Percentiles rank a stretch among this genome's conserved stretches.
Conservation (phyloP, 1,140 invertebrate genomes). For the Sesamia nonagrioides region DNA sequence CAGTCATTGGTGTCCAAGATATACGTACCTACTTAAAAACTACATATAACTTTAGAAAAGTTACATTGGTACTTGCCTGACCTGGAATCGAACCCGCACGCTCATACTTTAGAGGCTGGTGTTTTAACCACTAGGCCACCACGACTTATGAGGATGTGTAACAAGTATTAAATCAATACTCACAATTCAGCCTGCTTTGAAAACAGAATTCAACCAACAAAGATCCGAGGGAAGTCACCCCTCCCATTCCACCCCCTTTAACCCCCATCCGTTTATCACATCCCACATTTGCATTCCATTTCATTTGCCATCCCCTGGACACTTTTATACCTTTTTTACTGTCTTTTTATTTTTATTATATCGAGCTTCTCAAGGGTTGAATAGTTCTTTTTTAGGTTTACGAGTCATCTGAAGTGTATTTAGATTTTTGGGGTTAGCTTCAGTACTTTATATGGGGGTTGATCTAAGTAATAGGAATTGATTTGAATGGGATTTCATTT, state of each 20-base stretch:
- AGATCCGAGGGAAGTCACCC: constrained; percentile 9
- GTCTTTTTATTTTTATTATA: constrained; percentile 80
- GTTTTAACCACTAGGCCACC: too few species aligned
- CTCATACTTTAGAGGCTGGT: too few species aligned
- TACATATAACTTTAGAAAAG: too few species aligned
- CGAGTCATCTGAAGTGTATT: constrained; percentile 53
- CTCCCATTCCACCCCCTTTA: constrained; percentile 9
- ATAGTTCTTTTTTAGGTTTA: constrained; percentile 74
- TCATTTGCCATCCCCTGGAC: constrained; percentile 72
- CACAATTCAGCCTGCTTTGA: background rate
- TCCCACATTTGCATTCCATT: constrained; percentile 82
- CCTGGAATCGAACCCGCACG: too few species aligned
- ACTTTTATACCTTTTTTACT: constrained; percentile 78
- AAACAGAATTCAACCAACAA: constrained; percentile 15
- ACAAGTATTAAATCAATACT: background rate
- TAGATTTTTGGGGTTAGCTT: constrained; percentile 40
- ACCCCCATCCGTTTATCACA: constrained; percentile 53
- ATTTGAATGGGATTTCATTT: constrained; percentile 19
- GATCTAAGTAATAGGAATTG: constrained; percentile 29
- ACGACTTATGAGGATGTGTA: too few species aligned
- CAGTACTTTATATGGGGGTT: constrained; percentile 25
- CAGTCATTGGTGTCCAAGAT: too few species aligned
- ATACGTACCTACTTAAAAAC: too few species aligned
- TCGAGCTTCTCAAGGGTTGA: constrained; percentile 67
- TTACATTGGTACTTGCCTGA: too few species aligned